A percentile compares a stretch with the other conserved stretches of the same genome.
These are phyloP conservation scores for Pycnonotus jocosus DNA, from an alignment of 2,113 vertebrate genomes.

Conservation along the genomic window DNA sequence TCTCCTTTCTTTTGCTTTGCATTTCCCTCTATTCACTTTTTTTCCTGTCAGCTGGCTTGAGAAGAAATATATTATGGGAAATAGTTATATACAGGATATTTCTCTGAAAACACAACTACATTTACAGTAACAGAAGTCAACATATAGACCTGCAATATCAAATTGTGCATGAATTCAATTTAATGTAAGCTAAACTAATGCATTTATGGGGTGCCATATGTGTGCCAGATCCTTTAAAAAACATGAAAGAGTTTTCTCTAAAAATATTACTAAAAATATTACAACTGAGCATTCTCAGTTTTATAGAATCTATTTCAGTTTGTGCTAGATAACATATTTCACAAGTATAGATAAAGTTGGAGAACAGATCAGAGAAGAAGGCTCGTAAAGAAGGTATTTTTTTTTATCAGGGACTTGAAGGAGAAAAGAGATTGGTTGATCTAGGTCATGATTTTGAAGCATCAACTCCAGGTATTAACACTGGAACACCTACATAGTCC, in stretches of 20 bases:
- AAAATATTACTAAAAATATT: background rate
- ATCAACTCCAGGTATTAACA: background rate
- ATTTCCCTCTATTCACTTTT: background rate
- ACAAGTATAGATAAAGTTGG: background rate
- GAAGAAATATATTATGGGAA: background rate
- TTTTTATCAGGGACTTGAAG: background rate
- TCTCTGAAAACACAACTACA: conserved; percentile 20
- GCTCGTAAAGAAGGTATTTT: background rate
- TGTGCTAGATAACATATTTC: background rate
- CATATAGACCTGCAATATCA: background rate
- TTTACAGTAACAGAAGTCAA: conserved; percentile 22
- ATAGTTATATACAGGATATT: background rate
- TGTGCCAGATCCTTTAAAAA: background rate
- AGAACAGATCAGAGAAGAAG: background rate
- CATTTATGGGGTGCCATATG: background rate
- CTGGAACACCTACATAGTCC: background rate
- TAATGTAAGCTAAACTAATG: background rate
- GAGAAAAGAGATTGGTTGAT: background rate
- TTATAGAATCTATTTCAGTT: background rate
- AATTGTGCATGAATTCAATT: conserved; percentile 19
- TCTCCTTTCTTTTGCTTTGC: background rate
- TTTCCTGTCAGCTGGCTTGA: background rate
- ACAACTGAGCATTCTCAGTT: background rate
- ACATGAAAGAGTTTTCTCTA: background rate
- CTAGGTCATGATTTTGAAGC: background rate